phyloP scores from a whole-genome alignment of 2,797 vertebrate genomes.

The Nyctibius grandis region DNA sequence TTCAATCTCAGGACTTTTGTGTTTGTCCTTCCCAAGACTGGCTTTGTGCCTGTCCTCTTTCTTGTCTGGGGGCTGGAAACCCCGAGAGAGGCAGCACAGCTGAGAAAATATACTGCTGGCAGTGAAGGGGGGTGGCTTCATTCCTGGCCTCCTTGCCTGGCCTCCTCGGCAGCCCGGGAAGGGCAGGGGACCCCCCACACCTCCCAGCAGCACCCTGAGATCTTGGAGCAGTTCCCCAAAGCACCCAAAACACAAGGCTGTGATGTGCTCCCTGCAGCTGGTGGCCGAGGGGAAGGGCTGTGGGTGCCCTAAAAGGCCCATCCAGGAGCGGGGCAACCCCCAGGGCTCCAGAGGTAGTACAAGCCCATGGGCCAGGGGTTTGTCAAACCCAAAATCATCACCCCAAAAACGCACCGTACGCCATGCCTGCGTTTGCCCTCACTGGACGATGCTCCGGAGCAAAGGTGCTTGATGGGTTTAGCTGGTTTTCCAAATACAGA shows the following conservation, averaged over 20 bases:
- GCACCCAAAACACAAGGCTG: neutral
- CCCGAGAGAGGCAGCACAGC: neutral
- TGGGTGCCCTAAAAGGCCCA: neutral
- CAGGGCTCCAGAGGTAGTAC: neutral
- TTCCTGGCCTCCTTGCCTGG: neutral
- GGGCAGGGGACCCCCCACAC: neutral
- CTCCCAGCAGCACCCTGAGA: neutral
- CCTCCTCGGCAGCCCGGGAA: neutral
- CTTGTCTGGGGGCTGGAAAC: neutral
- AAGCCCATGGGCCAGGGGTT: neutral
- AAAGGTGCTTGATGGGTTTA: neutral
- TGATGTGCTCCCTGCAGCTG: neutral
- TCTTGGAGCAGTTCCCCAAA: neutral
- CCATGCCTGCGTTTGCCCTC: neutral
- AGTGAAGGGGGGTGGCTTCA: rapidly evolving
- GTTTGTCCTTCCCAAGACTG: neutral
- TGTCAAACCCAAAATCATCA: neutral
- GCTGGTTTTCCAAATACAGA: neutral
- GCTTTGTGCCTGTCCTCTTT: neutral
- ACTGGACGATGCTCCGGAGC: neutral
- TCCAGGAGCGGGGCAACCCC: rapidly evolving
- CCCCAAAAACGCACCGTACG: rapidly evolving
- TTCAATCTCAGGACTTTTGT: neutral
- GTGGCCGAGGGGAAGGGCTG: neutral
- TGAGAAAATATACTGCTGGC: neutral